Evolutionary conservation across 2,797 vertebrate species (phyloP).

Genomic region (Florisuga fusca): DNA sequence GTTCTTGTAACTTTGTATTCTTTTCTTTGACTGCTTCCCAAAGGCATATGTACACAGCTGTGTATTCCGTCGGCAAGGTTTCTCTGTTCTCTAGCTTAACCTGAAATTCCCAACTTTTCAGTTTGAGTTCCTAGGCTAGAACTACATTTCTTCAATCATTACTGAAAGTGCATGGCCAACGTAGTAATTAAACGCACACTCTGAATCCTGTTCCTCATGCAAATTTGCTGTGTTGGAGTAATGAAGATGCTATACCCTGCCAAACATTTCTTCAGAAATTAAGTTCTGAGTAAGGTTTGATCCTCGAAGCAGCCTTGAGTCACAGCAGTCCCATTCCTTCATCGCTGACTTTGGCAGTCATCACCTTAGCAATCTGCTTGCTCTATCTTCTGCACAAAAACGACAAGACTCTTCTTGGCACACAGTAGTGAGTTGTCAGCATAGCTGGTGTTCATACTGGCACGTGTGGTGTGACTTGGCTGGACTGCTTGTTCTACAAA

Average conservation of each 20-base stretch:
- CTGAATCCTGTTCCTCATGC: not conserved
- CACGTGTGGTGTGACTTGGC: not conserved
- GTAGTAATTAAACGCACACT: not conserved
- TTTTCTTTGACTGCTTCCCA: not conserved
- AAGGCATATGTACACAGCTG: fast-evolving
- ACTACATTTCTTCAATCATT: not conserved
- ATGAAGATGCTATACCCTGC: not conserved
- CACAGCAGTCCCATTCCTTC: not conserved
- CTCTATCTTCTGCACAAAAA: not conserved
- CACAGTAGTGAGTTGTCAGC: not conserved
- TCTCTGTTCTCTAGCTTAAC: not conserved
- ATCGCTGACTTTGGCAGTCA: fast-evolving
- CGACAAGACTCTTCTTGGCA: not conserved
- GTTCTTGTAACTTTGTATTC: not conserved
- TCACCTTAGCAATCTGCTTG: not conserved
- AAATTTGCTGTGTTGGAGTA: not conserved
- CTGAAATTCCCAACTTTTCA: not conserved
- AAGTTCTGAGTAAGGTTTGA: not conserved
- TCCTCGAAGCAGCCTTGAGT: not conserved
- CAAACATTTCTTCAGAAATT: not conserved
- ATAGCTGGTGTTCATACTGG: not conserved
- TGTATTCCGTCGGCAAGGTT: not conserved
- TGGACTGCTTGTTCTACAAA: not conserved
- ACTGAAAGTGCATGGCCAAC: fast-evolving
- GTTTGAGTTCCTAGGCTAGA: not conserved